Evolutionary conservation across 2,113 vertebrate genomes (phyloP).

Genomic region (Peromyscus leucopus): DNA sequence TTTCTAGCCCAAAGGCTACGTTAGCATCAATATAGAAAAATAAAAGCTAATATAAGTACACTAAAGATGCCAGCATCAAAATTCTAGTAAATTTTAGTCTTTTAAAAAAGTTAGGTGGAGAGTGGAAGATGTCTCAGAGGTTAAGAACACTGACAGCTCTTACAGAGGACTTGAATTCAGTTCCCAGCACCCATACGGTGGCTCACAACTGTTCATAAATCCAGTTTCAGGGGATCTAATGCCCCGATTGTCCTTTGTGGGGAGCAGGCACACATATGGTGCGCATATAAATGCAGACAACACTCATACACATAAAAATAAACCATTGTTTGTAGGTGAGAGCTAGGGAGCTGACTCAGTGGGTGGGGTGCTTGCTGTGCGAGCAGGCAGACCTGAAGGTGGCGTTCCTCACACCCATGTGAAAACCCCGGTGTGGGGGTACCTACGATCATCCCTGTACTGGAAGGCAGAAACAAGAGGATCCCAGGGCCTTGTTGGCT

Average conservation of each 20-base stretch:
- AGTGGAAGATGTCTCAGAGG: not conserved
- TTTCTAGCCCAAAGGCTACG: not conserved
- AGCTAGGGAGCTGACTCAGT: not conserved
- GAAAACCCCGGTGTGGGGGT: not conserved
- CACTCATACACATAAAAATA: not conserved
- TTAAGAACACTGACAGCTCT: not conserved
- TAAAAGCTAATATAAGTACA: not conserved
- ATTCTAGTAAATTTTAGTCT: not conserved
- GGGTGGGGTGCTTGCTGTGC: not conserved
- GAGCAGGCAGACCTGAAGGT: not conserved
- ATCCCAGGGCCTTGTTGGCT: not conserved
- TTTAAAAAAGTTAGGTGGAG: not conserved
- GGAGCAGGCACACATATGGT: not conserved
- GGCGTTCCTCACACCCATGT: not conserved
- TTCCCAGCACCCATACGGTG: not conserved
- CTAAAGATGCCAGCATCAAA: not conserved
- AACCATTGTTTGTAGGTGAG: not conserved
- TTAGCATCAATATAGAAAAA: not conserved
- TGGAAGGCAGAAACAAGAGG: too few relatives aligned
- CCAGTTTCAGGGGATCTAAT: not conserved
- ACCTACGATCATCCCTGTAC: not conserved
- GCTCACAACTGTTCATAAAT: not conserved
- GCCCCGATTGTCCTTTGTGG: not conserved
- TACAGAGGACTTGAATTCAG: not conserved
- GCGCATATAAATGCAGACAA: not conserved